phyloP scores from a whole-genome alignment of 2,113 vertebrate genomes.

The Sprattus sprattus region DNA sequence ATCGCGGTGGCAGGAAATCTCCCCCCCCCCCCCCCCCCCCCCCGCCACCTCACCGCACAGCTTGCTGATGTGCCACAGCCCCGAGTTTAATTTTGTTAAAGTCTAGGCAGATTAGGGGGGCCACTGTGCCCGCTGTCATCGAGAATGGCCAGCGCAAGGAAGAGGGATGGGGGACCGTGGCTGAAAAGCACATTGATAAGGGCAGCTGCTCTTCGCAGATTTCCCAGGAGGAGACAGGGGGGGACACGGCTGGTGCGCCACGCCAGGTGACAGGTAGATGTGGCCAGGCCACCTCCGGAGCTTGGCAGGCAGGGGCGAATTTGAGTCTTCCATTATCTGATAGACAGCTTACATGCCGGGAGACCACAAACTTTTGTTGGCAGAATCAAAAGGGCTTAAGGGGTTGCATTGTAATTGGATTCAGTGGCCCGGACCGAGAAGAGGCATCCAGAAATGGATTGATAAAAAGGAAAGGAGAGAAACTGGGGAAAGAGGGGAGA shows the following conservation, averaged over 20 bases:
- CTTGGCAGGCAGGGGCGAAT: conserved; percentile 47
- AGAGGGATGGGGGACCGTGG: conserved; percentile 40
- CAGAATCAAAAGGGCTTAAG: conserved; percentile 62
- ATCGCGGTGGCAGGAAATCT: conserved; percentile 68
- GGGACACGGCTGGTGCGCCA: conserved; percentile 52
- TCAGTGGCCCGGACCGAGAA: conserved; percentile 56
- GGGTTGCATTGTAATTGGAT: conserved; percentile 64
- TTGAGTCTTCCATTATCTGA: conserved; percentile 72
- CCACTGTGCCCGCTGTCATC: conserved; percentile 70
- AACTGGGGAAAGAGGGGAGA: conserved; percentile 41
- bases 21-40: conserved; percentile 45
- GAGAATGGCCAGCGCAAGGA: conserved; percentile 58
- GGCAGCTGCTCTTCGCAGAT: conserved; percentile 73
- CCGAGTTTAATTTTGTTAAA: conserved; percentile 72
- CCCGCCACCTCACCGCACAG: neutral
- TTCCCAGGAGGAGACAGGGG: conserved; percentile 72
- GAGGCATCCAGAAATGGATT: conserved; percentile 62
- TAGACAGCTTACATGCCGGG: conserved; percentile 69
- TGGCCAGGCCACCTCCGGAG: conserved; percentile 53
- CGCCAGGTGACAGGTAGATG: conserved; percentile 69
- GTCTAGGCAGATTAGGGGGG: conserved; percentile 68
- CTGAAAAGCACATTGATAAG: conserved; percentile 73
- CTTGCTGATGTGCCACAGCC: neutral
- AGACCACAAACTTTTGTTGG: conserved; percentile 66
- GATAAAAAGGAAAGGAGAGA: conserved; percentile 49